These are phyloP conservation scores for Cathartes aura DNA, from an alignment of 2,113 vertebrate species.

Conservation along the genomic window DNA sequence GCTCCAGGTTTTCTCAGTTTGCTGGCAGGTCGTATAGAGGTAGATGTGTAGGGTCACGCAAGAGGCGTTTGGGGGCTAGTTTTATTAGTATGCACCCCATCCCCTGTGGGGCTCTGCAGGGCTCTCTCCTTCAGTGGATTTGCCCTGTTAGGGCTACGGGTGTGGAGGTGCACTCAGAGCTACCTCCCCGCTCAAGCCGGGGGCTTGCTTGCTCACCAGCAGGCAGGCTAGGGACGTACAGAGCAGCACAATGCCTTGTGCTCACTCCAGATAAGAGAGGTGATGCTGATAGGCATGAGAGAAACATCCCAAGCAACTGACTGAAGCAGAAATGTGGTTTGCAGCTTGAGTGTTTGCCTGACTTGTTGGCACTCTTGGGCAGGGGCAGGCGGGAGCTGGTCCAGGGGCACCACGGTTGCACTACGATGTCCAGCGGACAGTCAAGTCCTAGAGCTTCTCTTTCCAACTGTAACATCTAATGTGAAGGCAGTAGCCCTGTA, in stretches of 20 bases:
- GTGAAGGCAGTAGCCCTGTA: neutral
- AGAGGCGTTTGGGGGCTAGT: neutral
- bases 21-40: neutral
- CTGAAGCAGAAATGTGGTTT: constrained; percentile 19
- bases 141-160: neutral
- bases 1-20: neutral
- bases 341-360: neutral
- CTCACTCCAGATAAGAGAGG: constrained; percentile 29
- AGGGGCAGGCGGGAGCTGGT: neutral
- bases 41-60: fast-evolving
- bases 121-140: neutral
- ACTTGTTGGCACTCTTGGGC: neutral
- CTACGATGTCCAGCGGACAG: neutral
- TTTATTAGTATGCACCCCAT: neutral
- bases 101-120: neutral
- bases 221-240: neutral
- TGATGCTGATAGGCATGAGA: constrained; percentile 13
- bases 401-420: fast-evolving
- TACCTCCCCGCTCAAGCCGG: neutral
- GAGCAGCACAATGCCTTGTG: neutral
- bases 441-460: neutral
- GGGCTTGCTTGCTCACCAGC: neutral
- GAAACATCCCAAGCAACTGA: neutral
- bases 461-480: neutral
- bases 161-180: neutral